Evolutionary conservation across 2,888 invertebrate genomes (phyloP).

Genomic region (Campoplex nolae): DNA sequence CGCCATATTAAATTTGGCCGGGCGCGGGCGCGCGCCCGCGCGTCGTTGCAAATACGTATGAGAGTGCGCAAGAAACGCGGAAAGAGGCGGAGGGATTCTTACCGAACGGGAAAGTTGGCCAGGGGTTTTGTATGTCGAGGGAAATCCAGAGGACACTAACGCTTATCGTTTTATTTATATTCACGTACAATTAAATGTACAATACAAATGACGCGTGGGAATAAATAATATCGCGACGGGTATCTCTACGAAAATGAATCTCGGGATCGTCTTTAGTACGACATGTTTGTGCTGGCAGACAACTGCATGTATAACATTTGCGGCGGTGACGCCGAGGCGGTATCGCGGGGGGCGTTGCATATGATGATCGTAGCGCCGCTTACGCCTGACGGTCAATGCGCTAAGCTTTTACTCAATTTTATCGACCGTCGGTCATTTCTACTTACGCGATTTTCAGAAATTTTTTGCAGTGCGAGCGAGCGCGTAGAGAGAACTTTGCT

Average conservation of each 20-base stretch:
- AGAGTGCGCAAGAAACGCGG: slow-evolving; percentile 45
- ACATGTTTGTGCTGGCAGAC: slow-evolving; percentile 77
- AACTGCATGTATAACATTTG: slow-evolving; percentile 80
- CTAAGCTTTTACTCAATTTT: slow-evolving; percentile 15
- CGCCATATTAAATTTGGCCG: slow-evolving; percentile 77
- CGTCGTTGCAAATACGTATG: slow-evolving; percentile 34
- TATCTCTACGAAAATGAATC: slow-evolving; percentile 71
- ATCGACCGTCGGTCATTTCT: slow-evolving; percentile 9
- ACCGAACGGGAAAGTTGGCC: slow-evolving; percentile 67
- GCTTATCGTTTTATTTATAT: slow-evolving; percentile 38
- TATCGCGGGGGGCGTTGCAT: slow-evolving; percentile 53
- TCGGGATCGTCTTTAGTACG: slow-evolving; percentile 72
- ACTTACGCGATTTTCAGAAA: not conserved
- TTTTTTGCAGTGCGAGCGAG: no score
- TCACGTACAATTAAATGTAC: slow-evolving; percentile 19
- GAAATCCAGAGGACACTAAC: slow-evolving; percentile 58
- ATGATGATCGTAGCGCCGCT: slow-evolving; percentile 11
- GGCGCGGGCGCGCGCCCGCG: slow-evolving; percentile 57
- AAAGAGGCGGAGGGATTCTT: slow-evolving; percentile 63
- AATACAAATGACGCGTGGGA: slow-evolving; percentile 65
- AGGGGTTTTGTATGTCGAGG: slow-evolving; percentile 55
- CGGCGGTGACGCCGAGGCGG: slow-evolving; percentile 73
- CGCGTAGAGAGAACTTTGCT: no score
- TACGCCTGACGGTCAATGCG: not conserved
- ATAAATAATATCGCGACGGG: slow-evolving; percentile 69